Base-by-base conservation (phyloP, 2,113 vertebrate genomes). In the Nerophis lumbriciformis region DNA sequence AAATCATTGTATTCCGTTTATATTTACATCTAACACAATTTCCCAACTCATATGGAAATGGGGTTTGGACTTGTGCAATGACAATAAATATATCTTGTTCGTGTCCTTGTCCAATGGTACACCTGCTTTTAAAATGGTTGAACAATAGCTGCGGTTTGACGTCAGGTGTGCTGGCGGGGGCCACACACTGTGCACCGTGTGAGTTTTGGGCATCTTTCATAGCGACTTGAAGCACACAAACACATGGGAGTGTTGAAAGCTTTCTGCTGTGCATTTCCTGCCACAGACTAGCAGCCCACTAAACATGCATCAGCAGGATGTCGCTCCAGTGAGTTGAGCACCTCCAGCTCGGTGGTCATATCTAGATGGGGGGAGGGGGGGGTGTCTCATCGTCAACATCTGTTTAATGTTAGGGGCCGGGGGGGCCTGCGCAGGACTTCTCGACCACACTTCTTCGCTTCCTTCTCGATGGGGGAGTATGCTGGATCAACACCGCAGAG, bases 351-450 rank as follows among this genome's bases (percentile, higher is more conserved):
- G 68, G 73, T 64, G 59, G 45, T 73, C 14, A 57, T 59, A 63
- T 60, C 57, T 52, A 10, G 42, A 10, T 42, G 39, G 8, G 39
- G 5, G 2, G 8, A 10, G 42, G 9, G 8, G 42, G 35, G 63
- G 69, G 66, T 68, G 73, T 83, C 79, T 53, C 39, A 21, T 42
- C 37, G 37, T 48, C 16, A 59, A 81, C 83, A 88, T 88, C 83
- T 85, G 85, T 67, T 87, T 86, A 28, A 60, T 55, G 76, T 88
- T 84, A 88, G 72, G 45, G 59, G 59, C 63, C 55, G 55, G 72
- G 67, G 28, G 28, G 28, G 79, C 61, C 75, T 53, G 61, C 52
- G 62, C 66, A 76, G 49, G 59, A 77, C 65, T 72, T 59, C 64
- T 68, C 55, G 67, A 64, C 62, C n/a, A 59, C 58, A 57, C 60